Conservation (phyloP, 1,140 invertebrate genomes). For the Philopotamus ludificatus region DNA sequence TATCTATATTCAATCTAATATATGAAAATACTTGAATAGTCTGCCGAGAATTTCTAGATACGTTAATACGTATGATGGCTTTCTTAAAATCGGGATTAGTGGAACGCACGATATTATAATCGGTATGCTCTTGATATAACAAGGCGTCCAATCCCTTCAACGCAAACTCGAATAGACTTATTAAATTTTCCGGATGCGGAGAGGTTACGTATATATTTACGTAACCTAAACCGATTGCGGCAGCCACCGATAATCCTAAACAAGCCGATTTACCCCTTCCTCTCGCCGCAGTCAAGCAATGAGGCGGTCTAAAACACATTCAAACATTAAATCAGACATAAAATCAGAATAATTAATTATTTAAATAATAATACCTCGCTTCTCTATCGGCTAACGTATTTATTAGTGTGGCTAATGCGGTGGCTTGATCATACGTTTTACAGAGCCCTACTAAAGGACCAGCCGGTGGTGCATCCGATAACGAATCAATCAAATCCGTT, state of each 20-base stretch:
- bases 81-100: slow-evolving; percentile 97
- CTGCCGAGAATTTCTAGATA: slow-evolving; percentile 91
- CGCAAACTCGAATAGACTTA: slow-evolving; percentile 96
- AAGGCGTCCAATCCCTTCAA: slow-evolving; percentile 95
- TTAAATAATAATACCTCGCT: slow-evolving; percentile 47
- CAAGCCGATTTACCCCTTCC: slow-evolving; percentile 98
- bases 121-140: slow-evolving; percentile 94
- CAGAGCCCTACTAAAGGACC: slow-evolving; percentile 88
- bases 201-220: slow-evolving; percentile 98
- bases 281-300: slow-evolving; percentile 93
- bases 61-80: slow-evolving; percentile 90
- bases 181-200: slow-evolving; percentile 97
- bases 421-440: slow-evolving; percentile 92
- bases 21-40: slow-evolving; percentile 87
- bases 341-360: no score
- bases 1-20: neutral
- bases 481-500: slow-evolving; percentile 50
- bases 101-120: slow-evolving; percentile 95
- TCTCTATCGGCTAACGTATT: slow-evolving; percentile 93
- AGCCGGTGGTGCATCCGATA: slow-evolving; percentile 87
- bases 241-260: slow-evolving; percentile 89
- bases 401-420: slow-evolving; percentile 90
- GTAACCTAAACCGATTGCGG: slow-evolving; percentile 84
- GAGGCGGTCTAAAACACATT: slow-evolving; percentile 79
- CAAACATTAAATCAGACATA: no score